phyloP scores from a whole-genome alignment of 2,113 vertebrate species.

The Scolopax mira region DNA sequence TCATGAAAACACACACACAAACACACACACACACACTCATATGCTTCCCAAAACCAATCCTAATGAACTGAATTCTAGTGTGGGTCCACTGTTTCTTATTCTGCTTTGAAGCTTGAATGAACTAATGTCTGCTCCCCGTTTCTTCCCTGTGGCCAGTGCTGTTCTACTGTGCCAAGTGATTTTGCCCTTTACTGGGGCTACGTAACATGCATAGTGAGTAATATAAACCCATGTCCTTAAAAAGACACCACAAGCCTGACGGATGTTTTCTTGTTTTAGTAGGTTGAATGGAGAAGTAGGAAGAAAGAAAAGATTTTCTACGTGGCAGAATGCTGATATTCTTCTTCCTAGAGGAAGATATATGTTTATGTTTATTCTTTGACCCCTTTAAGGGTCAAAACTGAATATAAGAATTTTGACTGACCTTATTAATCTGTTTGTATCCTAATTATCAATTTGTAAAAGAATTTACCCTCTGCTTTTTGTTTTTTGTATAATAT shows the following conservation, averaged over 20 bases:
- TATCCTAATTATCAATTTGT: not conserved
- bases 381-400: not conserved
- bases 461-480: not conserved
- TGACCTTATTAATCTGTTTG: not conserved
- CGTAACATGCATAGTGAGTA: not conserved
- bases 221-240: not conserved
- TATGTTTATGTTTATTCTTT: not conserved
- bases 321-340: not conserved
- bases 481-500: not conserved
- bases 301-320: not conserved
- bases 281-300: not conserved
- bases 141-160: not conserved
- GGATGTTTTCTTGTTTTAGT: not conserved
- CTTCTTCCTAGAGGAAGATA: not conserved
- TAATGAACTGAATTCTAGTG: not conserved
- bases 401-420: not conserved
- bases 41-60: not conserved
- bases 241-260: rapidly evolving
- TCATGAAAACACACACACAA: not conserved
- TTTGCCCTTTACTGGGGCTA: not conserved
- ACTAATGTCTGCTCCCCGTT: not conserved
- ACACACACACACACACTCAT: not conserved
- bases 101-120: not conserved
- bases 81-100: not conserved
- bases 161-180: not conserved